phyloP scores from a whole-genome alignment of 2,113 vertebrate species.

The Phrynosoma platyrhinos region DNA sequence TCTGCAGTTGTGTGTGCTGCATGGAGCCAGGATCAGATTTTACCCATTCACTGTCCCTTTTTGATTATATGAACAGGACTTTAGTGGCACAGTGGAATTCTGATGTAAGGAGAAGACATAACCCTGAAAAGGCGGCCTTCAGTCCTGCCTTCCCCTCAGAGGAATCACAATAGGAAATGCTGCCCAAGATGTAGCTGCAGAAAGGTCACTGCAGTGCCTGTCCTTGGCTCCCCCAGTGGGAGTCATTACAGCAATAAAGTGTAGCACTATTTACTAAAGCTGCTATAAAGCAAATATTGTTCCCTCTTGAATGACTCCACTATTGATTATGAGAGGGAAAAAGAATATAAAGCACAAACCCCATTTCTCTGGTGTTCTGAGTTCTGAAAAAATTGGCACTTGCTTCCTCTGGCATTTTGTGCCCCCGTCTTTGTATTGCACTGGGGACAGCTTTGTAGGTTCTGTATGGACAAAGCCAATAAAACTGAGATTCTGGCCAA shows the following conservation, averaged over 20 bases:
- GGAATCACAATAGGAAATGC: not conserved
- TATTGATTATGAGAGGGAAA: conserved; percentile 6
- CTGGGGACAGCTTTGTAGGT: not conserved
- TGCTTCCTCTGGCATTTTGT: not conserved
- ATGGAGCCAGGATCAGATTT: too few species aligned
- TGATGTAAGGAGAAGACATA: not conserved
- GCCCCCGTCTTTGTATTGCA: not conserved
- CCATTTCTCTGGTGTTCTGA: not conserved
- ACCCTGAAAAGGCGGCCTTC: not conserved
- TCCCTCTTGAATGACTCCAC: conserved; percentile 16
- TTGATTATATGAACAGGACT: not conserved
- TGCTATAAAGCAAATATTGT: conserved; percentile 33
- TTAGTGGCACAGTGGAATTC: not conserved
- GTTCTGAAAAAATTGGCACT: conserved; percentile 8
- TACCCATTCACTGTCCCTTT: not conserved
- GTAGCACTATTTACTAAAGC: conserved; percentile 15
- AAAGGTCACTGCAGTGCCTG: not conserved
- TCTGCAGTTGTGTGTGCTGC: too few species aligned
- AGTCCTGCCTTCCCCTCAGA: not conserved
- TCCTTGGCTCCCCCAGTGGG: conserved; percentile 12
- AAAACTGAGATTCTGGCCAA: not conserved
- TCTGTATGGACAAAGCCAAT: not conserved
- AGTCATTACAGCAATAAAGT: conserved; percentile 8
- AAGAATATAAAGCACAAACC: not conserved
- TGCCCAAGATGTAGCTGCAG: not conserved